A percentile compares a stretch with the other conserved stretches of the same genome.
Evolutionary conservation across 2,888 invertebrate species (phyloP).

Genomic region (Phengaris arion): DNA sequence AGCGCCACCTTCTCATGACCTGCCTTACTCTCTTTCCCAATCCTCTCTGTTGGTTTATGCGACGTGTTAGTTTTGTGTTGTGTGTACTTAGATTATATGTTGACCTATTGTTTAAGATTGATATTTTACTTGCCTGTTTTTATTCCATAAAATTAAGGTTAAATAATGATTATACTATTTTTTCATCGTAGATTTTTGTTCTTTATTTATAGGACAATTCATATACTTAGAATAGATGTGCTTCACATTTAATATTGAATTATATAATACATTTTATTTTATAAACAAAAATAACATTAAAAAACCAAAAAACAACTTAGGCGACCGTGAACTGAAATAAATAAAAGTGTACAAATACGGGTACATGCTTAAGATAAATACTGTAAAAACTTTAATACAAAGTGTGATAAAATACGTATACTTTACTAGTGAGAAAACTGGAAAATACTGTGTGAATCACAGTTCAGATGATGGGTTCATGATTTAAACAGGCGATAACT

Average conservation of each 20-base stretch:
- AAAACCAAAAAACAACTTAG: slow-evolving; percentile 23
- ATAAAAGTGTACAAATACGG: slow-evolving; percentile 29
- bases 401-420: slow-evolving; percentile 27
- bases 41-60: slow-evolving; percentile 71
- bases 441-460: slow-evolving; percentile 15
- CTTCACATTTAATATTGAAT: not conserved
- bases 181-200: not conserved
- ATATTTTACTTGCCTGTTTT: not conserved
- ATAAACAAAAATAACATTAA: slow-evolving; percentile 16
- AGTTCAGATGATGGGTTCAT: slow-evolving; percentile 20
- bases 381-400: slow-evolving; percentile 21
- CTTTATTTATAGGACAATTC: not conserved
- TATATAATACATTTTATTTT: slow-evolving; percentile 24
- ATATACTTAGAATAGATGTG: not conserved
- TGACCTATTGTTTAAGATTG: not conserved
- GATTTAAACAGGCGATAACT: slow-evolving; percentile 24
- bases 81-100: slow-evolving; percentile 36
- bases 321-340: slow-evolving; percentile 28
- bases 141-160: not conserved
- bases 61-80: slow-evolving; percentile 47
- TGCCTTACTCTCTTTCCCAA: slow-evolving; percentile 77
- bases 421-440: slow-evolving; percentile 26
- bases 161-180: not conserved
- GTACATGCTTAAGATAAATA: slow-evolving; percentile 30
- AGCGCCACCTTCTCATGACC: slow-evolving; percentile 80